Percentiles rank a stretch among this genome's conserved stretches.
Conservation (phyloP, 2,888 invertebrate species). For the Aelia acuminata region DNA sequence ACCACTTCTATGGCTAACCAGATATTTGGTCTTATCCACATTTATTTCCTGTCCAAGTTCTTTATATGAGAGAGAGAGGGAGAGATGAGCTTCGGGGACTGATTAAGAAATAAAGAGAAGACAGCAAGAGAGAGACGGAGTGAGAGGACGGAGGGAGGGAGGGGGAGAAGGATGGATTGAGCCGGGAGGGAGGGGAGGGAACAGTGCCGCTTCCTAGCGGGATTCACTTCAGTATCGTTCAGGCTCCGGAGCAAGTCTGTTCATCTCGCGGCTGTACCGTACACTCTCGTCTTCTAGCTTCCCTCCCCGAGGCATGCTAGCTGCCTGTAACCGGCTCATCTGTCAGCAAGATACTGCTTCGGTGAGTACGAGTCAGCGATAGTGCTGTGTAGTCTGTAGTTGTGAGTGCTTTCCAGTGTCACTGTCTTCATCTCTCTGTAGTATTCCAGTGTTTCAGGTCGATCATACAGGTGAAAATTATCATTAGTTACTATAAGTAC, state of each 20-base stretch:
- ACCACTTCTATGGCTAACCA: no score
- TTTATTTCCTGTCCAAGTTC: no score
- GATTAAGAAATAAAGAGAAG: conserved; percentile 55
- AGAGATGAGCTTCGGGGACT: conserved; percentile 24
- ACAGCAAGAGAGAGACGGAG: not conserved
- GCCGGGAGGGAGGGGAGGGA: conserved; percentile 46
- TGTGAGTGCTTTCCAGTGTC: not conserved
- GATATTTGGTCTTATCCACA: no score
- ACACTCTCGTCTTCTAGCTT: not conserved
- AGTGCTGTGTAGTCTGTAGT: not conserved
- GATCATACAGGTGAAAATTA: not conserved
- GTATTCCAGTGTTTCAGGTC: not conserved
- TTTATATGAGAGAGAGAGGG: not conserved
- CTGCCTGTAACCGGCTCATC: not conserved
- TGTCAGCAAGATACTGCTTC: not conserved
- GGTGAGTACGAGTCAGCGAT: not conserved
- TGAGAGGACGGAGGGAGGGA: not conserved
- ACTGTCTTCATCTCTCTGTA: not conserved
- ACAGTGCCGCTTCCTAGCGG: conserved; percentile 28
- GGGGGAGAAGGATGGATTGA: conserved; percentile 15
- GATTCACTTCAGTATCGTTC: not conserved
- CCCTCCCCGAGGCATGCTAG: conserved; percentile 25
- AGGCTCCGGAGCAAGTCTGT: conserved; percentile 12
- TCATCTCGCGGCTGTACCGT: not conserved
- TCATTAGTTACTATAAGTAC: no score